A percentile compares a stretch with the other conserved stretches of the same genome.
Evolutionary conservation across 2,888 invertebrate genomes (phyloP).

Genomic region (Candidula unifasciata): DNA sequence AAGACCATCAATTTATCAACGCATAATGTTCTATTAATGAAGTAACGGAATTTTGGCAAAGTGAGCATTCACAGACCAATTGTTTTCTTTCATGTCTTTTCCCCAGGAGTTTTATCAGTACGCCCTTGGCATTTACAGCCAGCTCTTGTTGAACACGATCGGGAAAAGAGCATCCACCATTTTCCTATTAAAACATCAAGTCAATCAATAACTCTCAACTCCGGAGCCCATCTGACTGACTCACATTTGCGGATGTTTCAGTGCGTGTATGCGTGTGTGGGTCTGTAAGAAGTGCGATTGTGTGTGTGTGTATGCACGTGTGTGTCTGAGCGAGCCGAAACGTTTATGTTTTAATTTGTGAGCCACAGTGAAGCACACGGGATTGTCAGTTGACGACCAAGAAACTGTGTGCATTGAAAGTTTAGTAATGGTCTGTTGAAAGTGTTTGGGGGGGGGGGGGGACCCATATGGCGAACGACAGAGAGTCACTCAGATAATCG

Average conservation of each 20-base stretch:
- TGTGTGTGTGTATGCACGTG: no score
- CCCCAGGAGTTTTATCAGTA: not conserved
- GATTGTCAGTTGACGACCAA: no score
- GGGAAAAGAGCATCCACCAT: constrained; percentile 1
- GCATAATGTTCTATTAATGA: no score
- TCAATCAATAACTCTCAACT: not conserved
- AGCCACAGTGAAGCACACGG: no score
- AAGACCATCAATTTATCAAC: no score
- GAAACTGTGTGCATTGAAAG: no score
- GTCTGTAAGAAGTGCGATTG: no score
- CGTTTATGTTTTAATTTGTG: no score
- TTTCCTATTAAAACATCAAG: not conserved
- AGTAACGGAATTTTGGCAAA: not conserved
- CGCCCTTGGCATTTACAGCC: not conserved
- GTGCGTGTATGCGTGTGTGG: no score
- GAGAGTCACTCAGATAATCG: not conserved
- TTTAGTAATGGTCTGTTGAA: no score
- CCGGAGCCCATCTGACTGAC: not conserved
- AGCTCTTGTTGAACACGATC: not conserved
- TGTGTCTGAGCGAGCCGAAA: no score
- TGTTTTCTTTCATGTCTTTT: not conserved
- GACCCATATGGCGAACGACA: not conserved
- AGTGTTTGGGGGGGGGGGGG: constrained; percentile 26
- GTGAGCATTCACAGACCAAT: not conserved
- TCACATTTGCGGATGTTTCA: no score